Evolutionary conservation across 2,888 invertebrate species (phyloP), one percentile per base, ranked within the genome.

Genomic region (Oeneis ivallda): DNA sequence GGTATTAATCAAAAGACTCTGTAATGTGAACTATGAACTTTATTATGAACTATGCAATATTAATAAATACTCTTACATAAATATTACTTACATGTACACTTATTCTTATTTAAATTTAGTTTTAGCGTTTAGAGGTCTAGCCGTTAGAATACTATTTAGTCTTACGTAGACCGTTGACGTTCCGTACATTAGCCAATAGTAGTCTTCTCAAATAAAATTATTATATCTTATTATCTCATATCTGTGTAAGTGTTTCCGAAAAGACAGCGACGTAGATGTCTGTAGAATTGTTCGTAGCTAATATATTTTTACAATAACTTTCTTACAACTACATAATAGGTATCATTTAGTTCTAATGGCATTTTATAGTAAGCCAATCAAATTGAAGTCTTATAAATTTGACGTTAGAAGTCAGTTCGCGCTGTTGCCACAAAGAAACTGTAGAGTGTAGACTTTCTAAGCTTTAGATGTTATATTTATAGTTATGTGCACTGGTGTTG

Each of bases 101-200:
- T 34, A 56, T 8, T 41, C 10, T 13, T 56, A 39, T 34, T 37
- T 56, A 26, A 41, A n/a, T 19, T 50, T 62, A 62, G 61, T 62
- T 45, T 7, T 56, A 62, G 54, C 34, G 37, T 54, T 32, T 62
- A 62, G 63, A 39, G 63, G 57, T 56, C 37, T 67, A 65, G 65
- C 56, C 37, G n/a, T 17, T 65, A 65, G 61, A 47, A 7, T 70
- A 70, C 69, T 70, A 65, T 70, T 70, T 65, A 65, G 63, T 65
- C 65, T 63, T 67, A 58, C 59, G n/a, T 62, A 64, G 43, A 43
- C 8, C 34, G 50, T n/a, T n/a, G n/a, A n/a, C n/a, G n/a, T 64
- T 45, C 64, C 59, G 56, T 63, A 60, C 49, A 26, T 50, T 66
- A 71, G 61, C 60, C 54, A 72, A 70, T 72, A 69, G 66, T 69